These are phyloP conservation scores for Gila robusta DNA, from an alignment of 2,797 vertebrate genomes.

Conservation along the genomic window DNA sequence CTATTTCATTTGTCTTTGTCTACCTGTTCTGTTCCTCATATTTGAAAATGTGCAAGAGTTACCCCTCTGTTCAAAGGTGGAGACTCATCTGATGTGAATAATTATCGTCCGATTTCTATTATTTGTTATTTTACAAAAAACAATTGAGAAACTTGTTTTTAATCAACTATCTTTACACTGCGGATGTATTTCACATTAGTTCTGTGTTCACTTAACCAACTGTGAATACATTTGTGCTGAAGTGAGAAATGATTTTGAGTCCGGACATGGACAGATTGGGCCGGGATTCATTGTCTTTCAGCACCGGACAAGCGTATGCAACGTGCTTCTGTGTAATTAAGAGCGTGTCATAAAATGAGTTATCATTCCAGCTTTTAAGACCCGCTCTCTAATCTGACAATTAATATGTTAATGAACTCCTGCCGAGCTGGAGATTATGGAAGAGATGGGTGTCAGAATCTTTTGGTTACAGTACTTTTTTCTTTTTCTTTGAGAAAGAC, in stretches of 20 bases:
- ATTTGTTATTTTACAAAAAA: no score
- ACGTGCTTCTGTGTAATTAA: slow-evolving; percentile 61
- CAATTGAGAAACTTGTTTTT: no score
- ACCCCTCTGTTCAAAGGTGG: no score
- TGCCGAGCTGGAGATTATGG: slow-evolving; percentile 58
- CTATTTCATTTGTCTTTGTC: no score
- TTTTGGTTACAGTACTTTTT: slow-evolving; percentile 40
- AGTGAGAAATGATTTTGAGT: slow-evolving; percentile 42
- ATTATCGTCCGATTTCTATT: no score
- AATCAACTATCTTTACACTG: background rate
- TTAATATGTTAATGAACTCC: slow-evolving; percentile 84
- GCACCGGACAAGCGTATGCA: slow-evolving; percentile 39
- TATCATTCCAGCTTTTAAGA: slow-evolving; percentile 73
- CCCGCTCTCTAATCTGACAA: slow-evolving; percentile 76
- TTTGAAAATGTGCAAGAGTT: no score
- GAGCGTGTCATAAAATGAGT: slow-evolving; percentile 72
- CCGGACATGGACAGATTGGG: slow-evolving; percentile 41
- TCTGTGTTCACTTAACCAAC: slow-evolving; percentile 19
- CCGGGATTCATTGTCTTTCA: slow-evolving; percentile 53
- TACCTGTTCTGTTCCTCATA: no score
- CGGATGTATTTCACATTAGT: slow-evolving; percentile 31
- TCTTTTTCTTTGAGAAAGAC: background rate
- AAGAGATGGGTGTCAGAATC: slow-evolving; percentile 45
- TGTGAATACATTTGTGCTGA: slow-evolving; percentile 49
- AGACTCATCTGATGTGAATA: no score